Evolutionary conservation across 1,140 invertebrate genomes (phyloP), one percentile per base, ranked within the genome.

Genomic region (Heterodera schachtii): DNA sequence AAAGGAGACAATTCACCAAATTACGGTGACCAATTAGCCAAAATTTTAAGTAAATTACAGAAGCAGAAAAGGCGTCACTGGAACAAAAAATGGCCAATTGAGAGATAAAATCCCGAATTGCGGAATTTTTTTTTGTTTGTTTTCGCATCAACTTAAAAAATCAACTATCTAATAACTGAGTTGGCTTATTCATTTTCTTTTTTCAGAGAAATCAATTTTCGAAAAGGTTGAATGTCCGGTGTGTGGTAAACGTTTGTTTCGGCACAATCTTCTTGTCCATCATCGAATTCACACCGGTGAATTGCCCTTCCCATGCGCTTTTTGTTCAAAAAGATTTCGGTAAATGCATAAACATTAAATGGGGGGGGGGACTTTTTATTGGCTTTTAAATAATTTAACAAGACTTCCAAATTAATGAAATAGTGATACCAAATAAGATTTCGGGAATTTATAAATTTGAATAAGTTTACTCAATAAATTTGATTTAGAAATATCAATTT

Each of bases 201-300:
- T 75, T 21, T 1, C 9, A 71, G 74, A 11, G 0, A 43, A 19
- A 9, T 6, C 41, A 8, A 11, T 31, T 31, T 70, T 19, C 9
- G 67, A 70, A 19, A 21, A 43, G 41, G 86, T 89, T 82, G 84
- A 90, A 81, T 89, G 88, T 81, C 87, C 87, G 13, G 83, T 80
- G 5, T 89, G 88, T 60, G 87, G 87, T 4, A 64, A 87, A 41
- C 41, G 79, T 19, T 81, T 89, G 5, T 90, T 83, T 52, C 57
- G 84, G 41, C 88, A 89, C 79, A 89, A 89, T 77, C 88, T 89
- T 57, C 80, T 79, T 43, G 85, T 87, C 19, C 88, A 89, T 73
- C 87, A 88, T 73, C 86, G 90, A 19, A 90, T 90, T 73, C 90
- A 90, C 79, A 90, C 90, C n/a, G 90, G 90, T n/a, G 90, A 90